Evolutionary conservation across 2,113 vertebrate genomes (phyloP), one percentile per base, ranked within the genome.

Genomic region (Hymenochirus boettgeri): DNA sequence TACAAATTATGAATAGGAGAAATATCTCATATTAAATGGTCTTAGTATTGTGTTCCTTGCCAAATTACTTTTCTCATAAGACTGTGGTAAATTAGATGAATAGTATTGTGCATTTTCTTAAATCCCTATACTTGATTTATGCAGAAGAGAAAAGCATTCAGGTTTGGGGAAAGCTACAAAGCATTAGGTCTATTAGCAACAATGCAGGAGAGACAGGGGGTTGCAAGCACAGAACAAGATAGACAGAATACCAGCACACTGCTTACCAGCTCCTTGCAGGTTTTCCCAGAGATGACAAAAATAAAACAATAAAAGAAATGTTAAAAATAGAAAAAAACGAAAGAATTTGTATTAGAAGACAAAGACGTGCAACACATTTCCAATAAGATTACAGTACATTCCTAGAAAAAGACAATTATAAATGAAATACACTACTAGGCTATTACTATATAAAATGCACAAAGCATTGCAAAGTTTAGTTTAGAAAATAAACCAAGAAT

Each of bases 241-340:
- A 76, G 76, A 78, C 22, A 62, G 69, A 79, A 76, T 74, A 73
- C 70, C 70, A 74, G 71, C 67, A 79, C 78, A 83, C 83, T 92
- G 87, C 84, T 96, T 96, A 96, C 92, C 92, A 94, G 92, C 90
- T 96, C 93, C 93, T 94, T 88, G 88, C 83, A 85, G 89, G n/a
- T 88, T 87, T 48, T 74, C 83, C 83, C 78, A 83, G 75, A 83
- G 80, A 74, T 82, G 81, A 81, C 74, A 81, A 58, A 69, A 37
- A 75, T 78, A 75, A 78, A 61, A 62, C 39, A 69, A 53, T 35
- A 35, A 35, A 35, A 35, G 4, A 59, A 13, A 61, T 42, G 76
- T 80, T 81, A 79, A 79, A 71, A 80, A 70, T 71, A 65, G 54
- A 57, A 31, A 37, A 51, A 50, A 50, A 65, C 7, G 39, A 13